phyloP scores from a whole-genome alignment of 1,140 invertebrate species.

The Hydropsyche tenuis region DNA sequence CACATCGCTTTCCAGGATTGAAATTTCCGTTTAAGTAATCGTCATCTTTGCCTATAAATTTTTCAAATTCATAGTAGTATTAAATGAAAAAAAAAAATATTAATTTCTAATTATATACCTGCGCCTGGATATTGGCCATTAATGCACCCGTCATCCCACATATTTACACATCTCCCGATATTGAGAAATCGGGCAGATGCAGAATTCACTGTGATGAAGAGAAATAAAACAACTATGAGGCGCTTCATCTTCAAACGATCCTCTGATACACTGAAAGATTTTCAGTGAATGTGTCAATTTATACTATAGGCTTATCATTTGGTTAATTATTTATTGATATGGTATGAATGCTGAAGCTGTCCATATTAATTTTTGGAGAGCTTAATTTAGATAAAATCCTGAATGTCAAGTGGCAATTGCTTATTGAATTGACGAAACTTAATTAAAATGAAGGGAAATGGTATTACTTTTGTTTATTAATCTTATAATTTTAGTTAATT shows the following conservation, averaged over 20 bases:
- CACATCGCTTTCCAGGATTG: slow-evolving; percentile 55
- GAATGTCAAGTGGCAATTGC: neutral
- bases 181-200: neutral
- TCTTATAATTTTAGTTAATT: no score
- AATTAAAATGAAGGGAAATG: neutral
- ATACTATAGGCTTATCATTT: neutral
- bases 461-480: no score
- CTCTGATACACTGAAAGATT: neutral
- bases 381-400: no score
- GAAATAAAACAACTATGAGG: neutral
- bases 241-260: slow-evolving; percentile 14
- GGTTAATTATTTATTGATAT: no score
- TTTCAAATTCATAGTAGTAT: no score
- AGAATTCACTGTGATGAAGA: neutral
- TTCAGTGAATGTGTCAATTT: neutral
- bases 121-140: slow-evolving; percentile 56
- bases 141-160: slow-evolving; percentile 58
- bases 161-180: slow-evolving; percentile 52
- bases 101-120: no score
- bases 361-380: no score
- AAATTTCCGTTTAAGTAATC: slow-evolving; percentile 54
- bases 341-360: no score
- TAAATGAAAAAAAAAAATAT: no score
- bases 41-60: slow-evolving; percentile 55
- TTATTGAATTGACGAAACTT: neutral